These are phyloP conservation scores for Macaca mulatta DNA, from an alignment of 2,113 vertebrate species.

Conservation along the genomic window DNA sequence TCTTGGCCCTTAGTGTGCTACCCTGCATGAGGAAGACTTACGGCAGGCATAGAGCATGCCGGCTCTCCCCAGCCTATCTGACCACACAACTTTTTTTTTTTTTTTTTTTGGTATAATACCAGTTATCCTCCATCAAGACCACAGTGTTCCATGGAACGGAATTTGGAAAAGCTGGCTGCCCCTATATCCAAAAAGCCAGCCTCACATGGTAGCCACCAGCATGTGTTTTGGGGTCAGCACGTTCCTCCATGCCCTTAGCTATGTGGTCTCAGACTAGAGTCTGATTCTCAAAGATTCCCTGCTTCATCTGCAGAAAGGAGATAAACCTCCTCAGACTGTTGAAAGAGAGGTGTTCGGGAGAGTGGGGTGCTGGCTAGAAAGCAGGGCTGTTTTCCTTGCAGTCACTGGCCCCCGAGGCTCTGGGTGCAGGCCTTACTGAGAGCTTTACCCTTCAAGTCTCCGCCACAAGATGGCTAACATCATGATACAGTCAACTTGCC, in stretches of 20 bases:
- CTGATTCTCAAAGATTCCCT: background rate
- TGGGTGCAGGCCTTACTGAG: rapidly evolving
- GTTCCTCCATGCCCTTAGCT: background rate
- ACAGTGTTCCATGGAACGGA: background rate
- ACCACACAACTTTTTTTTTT: background rate
- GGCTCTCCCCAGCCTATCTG: background rate
- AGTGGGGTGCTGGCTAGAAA: background rate
- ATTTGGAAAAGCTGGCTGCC: background rate
- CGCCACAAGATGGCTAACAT: rapidly evolving
- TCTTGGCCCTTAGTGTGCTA: background rate
- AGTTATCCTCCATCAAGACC: background rate
- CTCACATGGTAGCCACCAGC: rapidly evolving
- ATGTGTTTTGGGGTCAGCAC: background rate
- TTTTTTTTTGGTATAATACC: background rate
- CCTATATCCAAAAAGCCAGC: background rate
- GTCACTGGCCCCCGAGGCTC: rapidly evolving
- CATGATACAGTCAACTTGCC: background rate
- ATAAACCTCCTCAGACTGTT: background rate
- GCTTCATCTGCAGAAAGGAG: background rate
- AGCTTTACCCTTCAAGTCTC: background rate
- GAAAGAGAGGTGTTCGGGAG: background rate
- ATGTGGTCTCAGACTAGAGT: background rate
- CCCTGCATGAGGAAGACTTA: background rate
- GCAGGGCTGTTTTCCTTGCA: rapidly evolving
- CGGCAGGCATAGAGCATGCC: background rate